Base-by-base conservation (phyloP, 2,888 invertebrate genomes). In the Coelinius sp. region DNA sequence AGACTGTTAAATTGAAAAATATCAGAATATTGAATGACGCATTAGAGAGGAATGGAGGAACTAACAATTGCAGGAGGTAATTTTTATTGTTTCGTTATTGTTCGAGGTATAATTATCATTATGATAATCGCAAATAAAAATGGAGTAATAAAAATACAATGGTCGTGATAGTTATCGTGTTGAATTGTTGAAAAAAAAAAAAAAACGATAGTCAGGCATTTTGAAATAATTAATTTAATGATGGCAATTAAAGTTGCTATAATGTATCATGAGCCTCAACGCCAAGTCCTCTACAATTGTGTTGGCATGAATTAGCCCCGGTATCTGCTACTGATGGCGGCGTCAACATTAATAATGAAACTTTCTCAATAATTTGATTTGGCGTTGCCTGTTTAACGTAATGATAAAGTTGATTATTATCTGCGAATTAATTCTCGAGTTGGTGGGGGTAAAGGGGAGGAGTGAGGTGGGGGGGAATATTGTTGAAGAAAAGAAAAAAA, bases 361-460 rank as follows among this genome's bases (percentile, higher is more conserved):
- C 75, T 76, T 73, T 72, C 66, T 70, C 68, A 72, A 75, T 76
- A 73, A 76, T 75, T 73, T 75, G 68, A 75, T 75, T 72, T 71
- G 76, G 68, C 69, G 46, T 70, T 73, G 66, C 65, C 70, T 68
- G 49, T 22, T 49, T 38, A 68, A 65, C 59, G 73, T 73, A 72
- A 75, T 72, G 73, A 76, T 76, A 73, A 70, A 49, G 68, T 52
- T 76, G 75, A 76, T 76, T 75, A 68, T 72, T 66, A 52, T 72
- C 75, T 70, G 49, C 59, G 67, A 67, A 66, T 74, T 73, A 70
- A 76, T 73, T 70, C 71, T 64, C 75, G 41, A 49, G 46, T 49
- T 24, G 38, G 41, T 12, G 24, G 22, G 20, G 53, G 38, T 17
- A 41, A 25, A 24, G 10, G 8, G 59, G 59, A 6, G 22, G 17